Evolutionary conservation across 1,140 invertebrate species (phyloP), one percentile per base, ranked within the genome.

Genomic region (Macrobrachium nipponense): DNA sequence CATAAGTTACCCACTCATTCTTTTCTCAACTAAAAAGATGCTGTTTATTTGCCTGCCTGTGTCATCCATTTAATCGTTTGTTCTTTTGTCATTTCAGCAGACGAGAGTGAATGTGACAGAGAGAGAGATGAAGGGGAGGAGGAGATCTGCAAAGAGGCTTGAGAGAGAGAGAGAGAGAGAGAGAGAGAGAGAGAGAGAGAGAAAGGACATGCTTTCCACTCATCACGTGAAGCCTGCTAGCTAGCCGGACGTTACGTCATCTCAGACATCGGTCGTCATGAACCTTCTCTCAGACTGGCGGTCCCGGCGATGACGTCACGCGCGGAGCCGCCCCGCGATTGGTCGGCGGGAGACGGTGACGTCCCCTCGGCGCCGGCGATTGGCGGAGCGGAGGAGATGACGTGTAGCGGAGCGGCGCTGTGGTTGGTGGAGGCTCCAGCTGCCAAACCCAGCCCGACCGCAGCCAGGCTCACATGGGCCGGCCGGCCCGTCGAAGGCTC

Each of bases 171-270:
- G 27, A 36, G 27, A 27, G 20, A 66, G 64, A 81, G 64, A 78
- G 64, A 36, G 27, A 36, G 27, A 36, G 27, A 36, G 27, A 36
- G 27, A 36, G 27, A 36, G 27, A 36, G 27, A 27, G 20, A 66
- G 43, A 81, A 44, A 78, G 64, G 82, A 79, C 82, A 85, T 78
- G 82, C 82, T 82, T 75, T 73, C 70, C 81, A 61, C 81, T 79
- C 82, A 85, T 85, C 82, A 83, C 81, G 82, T 85, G 82, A 85
- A 79, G 78, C 82, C 82, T 85, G 82, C 51, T 51, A 51, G 82
- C 51, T 51, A 51, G 51, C 75, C 82, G 82, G 82, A 85, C 68
- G 75, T 85, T 85, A 85, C 82, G 82, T 85, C 82, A 85, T 72
- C 43, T 73, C 75, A 85, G 76, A 85, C 75, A 85, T 70, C 70